These are phyloP conservation scores for Bradypus variegatus DNA, from an alignment of 2,797 vertebrate species.

Conservation along the genomic window DNA sequence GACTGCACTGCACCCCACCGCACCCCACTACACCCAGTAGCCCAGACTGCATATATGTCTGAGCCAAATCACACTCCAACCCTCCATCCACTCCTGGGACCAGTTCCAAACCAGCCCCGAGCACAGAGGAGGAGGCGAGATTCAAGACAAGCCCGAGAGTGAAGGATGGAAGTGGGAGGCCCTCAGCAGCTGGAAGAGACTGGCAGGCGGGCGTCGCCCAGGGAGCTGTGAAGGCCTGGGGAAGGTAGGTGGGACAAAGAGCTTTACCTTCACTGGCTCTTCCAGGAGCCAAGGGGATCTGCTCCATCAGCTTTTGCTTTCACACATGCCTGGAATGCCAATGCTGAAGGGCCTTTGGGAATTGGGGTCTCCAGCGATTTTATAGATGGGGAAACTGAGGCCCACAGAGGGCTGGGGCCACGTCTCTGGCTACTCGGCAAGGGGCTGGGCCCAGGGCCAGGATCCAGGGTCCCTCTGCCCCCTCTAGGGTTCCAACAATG, in stretches of 20 bases:
- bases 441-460: neutral
- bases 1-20: too few relatives aligned
- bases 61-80: neutral
- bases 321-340: neutral
- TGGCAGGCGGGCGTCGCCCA: too few relatives aligned
- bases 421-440: too few relatives aligned
- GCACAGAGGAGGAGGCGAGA: too few relatives aligned
- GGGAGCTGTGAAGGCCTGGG: too few relatives aligned
- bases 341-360: neutral
- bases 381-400: neutral
- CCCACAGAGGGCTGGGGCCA: neutral
- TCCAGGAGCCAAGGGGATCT: neutral
- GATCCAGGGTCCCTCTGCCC: neutral
- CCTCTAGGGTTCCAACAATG: neutral
- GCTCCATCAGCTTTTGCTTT: neutral
- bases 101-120: too few relatives aligned
- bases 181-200: neutral
- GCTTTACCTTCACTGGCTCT: neutral
- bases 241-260: neutral
- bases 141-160: neutral
- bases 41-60: neutral
- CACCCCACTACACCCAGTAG: too few relatives aligned
- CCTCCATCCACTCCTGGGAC: neutral
- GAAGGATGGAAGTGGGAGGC: neutral
- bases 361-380: neutral